Percentiles rank a stretch among this genome's conserved stretches.
phyloP scores from a whole-genome alignment of 2,113 vertebrate genomes.

The Cranoglanis bouderius region DNA sequence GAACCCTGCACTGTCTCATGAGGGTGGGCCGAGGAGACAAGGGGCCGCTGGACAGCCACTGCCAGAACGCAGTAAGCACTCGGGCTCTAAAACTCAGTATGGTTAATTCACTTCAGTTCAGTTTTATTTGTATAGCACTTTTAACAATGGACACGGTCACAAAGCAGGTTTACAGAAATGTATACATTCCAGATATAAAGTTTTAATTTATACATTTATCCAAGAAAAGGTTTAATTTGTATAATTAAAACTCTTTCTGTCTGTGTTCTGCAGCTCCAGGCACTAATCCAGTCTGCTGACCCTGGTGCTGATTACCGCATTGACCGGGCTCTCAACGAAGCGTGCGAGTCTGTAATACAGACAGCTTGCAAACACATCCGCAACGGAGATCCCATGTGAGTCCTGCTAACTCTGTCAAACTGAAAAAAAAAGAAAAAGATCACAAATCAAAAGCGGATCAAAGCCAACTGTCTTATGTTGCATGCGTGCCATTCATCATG shows the following conservation, averaged over 20 bases:
- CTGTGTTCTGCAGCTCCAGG: conserved; percentile 76
- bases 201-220: too few species aligned
- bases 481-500: neutral
- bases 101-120: too few species aligned
- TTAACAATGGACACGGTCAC: neutral
- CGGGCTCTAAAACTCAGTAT: neutral
- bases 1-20: conserved; percentile 88
- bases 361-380: conserved; percentile 90
- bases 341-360: conserved; percentile 89
- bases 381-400: conserved; percentile 88
- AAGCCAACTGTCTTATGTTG: neutral
- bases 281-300: conserved; percentile 85
- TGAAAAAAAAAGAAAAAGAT: neutral
- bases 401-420: conserved; percentile 27
- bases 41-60: conserved; percentile 77
- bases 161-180: neutral
- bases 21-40: conserved; percentile 84
- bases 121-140: neutral
- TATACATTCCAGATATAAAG: neutral
- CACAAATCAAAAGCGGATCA: neutral
- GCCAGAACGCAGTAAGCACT: conserved; percentile 86
- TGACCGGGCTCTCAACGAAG: conserved; percentile 86
- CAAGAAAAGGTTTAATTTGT: neutral
- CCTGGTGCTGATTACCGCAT: conserved; percentile 88
- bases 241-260: neutral